These are phyloP conservation scores for Cotesia chilonis DNA, from an alignment of 1,140 invertebrate genomes.

Conservation along the genomic window DNA sequence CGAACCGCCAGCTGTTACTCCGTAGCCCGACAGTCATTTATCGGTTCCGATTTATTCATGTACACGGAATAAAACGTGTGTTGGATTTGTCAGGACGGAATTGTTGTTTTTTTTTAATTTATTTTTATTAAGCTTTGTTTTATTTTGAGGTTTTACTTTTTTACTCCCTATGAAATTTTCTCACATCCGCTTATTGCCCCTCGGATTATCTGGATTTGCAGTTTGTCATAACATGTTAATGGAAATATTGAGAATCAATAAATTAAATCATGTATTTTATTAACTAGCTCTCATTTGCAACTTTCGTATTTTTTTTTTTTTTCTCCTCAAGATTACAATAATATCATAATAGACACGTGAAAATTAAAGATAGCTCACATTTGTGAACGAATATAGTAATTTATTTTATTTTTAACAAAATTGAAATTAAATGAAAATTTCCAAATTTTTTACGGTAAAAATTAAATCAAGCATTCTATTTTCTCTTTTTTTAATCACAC, in stretches of 20 bases:
- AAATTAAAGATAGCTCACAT: no score
- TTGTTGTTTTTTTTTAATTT: conserved; percentile 15
- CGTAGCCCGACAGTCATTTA: conserved; percentile 34
- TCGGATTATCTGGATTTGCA: conserved; percentile 14
- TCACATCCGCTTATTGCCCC: conserved; percentile 7
- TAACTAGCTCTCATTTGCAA: neutral
- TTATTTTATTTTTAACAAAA: no score
- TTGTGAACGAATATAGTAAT: no score
- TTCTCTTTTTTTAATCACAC: no score
- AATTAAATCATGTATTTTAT: neutral
- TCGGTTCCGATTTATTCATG: conserved; percentile 38
- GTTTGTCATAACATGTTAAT: conserved; percentile 2
- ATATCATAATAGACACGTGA: no score
- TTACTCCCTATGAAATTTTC: neutral
- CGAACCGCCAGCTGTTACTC: conserved; percentile 30
- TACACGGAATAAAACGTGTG: conserved; percentile 33
- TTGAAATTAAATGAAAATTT: no score
- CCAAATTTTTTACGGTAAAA: no score
- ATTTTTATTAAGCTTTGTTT: no score
- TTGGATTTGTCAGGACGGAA: conserved; percentile 28
- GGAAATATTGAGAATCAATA: neutral
- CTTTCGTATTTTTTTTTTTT: neutral
- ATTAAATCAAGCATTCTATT: no score
- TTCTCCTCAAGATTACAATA: no score
- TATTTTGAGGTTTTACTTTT: neutral